These are phyloP conservation scores for Seriola dumerili DNA, from an alignment of 2,113 vertebrate genomes.

Conservation along the genomic window DNA sequence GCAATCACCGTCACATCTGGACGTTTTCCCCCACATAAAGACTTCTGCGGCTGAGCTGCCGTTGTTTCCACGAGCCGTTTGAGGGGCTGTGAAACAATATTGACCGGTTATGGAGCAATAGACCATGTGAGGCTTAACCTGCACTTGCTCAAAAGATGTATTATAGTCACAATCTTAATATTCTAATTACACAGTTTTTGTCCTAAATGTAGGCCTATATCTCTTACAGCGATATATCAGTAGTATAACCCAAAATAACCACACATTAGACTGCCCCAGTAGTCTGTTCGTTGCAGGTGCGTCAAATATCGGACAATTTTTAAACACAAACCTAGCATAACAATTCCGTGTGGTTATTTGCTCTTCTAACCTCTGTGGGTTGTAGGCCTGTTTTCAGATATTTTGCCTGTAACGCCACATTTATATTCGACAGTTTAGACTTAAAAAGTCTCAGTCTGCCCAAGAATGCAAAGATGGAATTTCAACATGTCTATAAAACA, in stretches of 20 bases:
- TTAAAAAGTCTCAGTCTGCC: neutral
- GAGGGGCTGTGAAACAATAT: neutral
- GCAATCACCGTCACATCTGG: conserved; percentile 81
- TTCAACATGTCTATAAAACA: neutral
- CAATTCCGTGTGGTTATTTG: neutral
- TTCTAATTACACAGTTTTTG: neutral
- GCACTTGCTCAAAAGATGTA: neutral
- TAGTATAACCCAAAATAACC: neutral
- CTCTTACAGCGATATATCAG: neutral
- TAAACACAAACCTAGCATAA: neutral
- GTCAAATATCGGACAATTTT: neutral
- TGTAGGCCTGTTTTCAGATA: neutral
- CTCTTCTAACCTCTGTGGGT: neutral
- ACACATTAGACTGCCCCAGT: neutral
- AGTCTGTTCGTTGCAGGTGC: neutral
- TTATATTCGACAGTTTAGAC: neutral
- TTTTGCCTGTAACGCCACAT: neutral
- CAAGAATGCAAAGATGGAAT: neutral
- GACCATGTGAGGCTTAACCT: neutral
- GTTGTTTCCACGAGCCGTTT: conserved; percentile 6
- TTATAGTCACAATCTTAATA: neutral
- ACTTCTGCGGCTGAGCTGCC: conserved; percentile 60
- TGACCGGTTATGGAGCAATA: neutral
- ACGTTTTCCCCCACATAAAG: conserved; percentile 70
- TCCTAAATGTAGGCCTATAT: neutral